Base-by-base conservation (phyloP, 2,888 invertebrate genomes). In the Drosophila ustulata region DNA sequence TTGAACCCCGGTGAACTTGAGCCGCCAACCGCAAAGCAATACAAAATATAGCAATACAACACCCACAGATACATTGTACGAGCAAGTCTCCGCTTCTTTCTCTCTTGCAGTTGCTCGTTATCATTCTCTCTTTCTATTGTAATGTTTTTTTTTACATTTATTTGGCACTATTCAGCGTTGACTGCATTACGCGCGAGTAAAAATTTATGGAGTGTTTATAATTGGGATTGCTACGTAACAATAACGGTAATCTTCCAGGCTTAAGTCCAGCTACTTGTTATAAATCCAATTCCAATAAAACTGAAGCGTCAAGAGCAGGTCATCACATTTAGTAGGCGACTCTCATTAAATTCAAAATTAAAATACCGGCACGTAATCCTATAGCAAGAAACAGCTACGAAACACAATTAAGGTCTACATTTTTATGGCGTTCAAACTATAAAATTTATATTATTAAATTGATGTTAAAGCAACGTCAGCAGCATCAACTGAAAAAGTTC, bases 361-460 rank as follows among this genome's bases (percentile, higher is more conserved):
- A 88, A 87, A 85, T 85, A 75, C 79, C 85, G 75, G 67, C 88
- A 85, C 85, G 88, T 85, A 88, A 75, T 70, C 66, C 80, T 56
- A 81, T 82, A 87, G 82, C 88, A 83, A 84, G 77, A 66, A 79
- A 62, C 81, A 59, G 65, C 75, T 53, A 50, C 71, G 41, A 63
- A 85, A 83, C 78, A 79, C 64, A 88, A 88, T 85, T 86, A 88
- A 83, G 88, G 81, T 81, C 79, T 51, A 85, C 75, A 88, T 88
- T 85, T 85, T 85, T 78, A 88, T 88, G 83, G 78, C 69, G 85
- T 75, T 83, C 79, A 83, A 85, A 86, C 88, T 81, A 82, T 86
- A 86, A 86, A 85, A 85, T 85, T 68, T 75, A 82, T 83, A 80
- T 82, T 76, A 82, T 88, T 88, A 88, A 86, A 86, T 83, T 79